Conservation (phyloP, 2,113 vertebrate genomes). For the Stercorarius parasiticus region DNA sequence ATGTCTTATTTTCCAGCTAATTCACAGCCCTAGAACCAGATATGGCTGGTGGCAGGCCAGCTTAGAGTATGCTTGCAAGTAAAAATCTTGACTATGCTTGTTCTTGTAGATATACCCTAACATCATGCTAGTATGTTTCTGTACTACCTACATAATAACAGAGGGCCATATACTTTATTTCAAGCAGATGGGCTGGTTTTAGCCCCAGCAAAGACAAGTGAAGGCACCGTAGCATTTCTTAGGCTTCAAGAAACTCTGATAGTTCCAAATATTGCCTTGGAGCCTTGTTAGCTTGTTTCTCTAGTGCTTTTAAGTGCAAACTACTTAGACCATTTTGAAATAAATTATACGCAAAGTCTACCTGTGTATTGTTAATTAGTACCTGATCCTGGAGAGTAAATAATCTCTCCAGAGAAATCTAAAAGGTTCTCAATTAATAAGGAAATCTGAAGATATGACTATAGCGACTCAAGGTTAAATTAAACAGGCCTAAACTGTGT, state of each 20-base stretch:
- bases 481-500: not conserved
- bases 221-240: not conserved
- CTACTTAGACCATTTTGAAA: not conserved
- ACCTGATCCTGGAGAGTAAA: not conserved
- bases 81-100: not conserved
- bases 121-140: not conserved
- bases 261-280: not conserved
- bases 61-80: not conserved
- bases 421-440: not conserved
- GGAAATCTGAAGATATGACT: not conserved
- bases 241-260: not conserved
- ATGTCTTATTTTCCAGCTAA: not conserved
- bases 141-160: not conserved
- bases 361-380: not conserved
- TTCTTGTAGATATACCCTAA: not conserved
- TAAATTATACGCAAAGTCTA: not conserved
- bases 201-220: not conserved
- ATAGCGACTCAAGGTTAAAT: not conserved
- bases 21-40: not conserved
- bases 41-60: not conserved
- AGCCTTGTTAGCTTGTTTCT: not conserved
- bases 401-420: not conserved
- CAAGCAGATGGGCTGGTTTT: not conserved
- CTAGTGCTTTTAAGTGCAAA: not conserved
- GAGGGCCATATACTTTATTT: not conserved